A percentile compares a stretch with the other conserved stretches of the same genome.
These are phyloP conservation scores for Clarias pachynema DNA, from an alignment of 2,797 vertebrate species.

Conservation along the genomic window DNA sequence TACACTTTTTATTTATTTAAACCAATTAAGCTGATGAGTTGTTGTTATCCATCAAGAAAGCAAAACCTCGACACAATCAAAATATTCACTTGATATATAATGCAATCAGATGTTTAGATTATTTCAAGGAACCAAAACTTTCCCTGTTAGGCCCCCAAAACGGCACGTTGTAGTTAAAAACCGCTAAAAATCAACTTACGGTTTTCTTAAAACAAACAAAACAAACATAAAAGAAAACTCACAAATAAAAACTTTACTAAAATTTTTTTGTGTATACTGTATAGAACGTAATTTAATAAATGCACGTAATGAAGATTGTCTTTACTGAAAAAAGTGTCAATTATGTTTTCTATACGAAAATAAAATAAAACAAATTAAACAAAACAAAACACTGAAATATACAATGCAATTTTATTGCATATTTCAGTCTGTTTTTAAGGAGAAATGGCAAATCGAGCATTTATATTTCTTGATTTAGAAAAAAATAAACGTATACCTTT, in stretches of 20 bases:
- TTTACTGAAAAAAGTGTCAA: neutral
- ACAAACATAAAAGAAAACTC: no score
- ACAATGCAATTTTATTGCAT: neutral
- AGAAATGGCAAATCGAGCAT: neutral
- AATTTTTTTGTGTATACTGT: no score
- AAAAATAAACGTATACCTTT: neutral
- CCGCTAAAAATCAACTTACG: no score
- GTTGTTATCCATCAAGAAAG: neutral
- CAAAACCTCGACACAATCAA: neutral
- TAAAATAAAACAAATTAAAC: neutral
- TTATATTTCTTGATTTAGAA: neutral
- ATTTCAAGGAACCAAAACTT: neutral
- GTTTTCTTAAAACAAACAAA: no score
- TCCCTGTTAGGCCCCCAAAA: no score
- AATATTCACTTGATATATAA: neutral
- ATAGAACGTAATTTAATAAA: no score
- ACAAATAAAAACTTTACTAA: no score
- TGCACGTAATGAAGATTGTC: no score
- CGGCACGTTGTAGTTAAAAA: neutral
- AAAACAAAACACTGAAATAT: neutral
- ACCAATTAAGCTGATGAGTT: neutral
- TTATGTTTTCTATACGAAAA: neutral
- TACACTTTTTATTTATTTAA: constrained; percentile 33
- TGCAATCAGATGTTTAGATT: neutral
- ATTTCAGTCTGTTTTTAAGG: neutral